phyloP scores from a whole-genome alignment of 2,888 invertebrate species.

The Eudiplozoon nipponicum region DNA sequence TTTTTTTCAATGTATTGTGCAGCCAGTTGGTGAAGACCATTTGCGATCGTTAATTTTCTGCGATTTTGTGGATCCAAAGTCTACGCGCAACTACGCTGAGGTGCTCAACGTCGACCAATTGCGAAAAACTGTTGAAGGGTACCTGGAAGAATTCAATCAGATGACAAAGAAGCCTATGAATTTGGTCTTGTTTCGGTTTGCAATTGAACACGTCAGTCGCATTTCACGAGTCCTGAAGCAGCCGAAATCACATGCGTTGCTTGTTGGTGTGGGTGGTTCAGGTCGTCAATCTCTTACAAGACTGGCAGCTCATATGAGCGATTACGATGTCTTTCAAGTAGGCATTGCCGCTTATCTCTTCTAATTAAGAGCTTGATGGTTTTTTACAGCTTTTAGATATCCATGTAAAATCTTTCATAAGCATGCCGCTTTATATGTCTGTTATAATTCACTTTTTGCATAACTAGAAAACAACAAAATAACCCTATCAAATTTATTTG shows the following conservation, averaged over 20 bases:
- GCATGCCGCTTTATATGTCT: no score
- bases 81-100: slow-evolving; percentile 56
- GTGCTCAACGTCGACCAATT: slow-evolving; percentile 48
- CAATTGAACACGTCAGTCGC: slow-evolving; percentile 29
- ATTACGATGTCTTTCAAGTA: slow-evolving; percentile 52
- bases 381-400: background rate
- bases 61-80: slow-evolving; percentile 71
- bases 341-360: slow-evolving; percentile 6
- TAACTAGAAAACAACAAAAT: no score
- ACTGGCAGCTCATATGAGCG: slow-evolving; percentile 61
- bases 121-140: slow-evolving; percentile 49
- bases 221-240: slow-evolving; percentile 48
- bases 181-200: slow-evolving; percentile 44
- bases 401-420: no score
- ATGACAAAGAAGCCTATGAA: slow-evolving; percentile 88
- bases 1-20: no score
- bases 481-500: no score
- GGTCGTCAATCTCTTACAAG: slow-evolving; percentile 62
- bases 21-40: no score
- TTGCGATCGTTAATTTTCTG: slow-evolving; percentile 71
- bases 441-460: no score
- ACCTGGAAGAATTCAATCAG: slow-evolving; percentile 57
- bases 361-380: background rate
- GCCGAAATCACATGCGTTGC: slow-evolving; percentile 53
- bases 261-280: slow-evolving; percentile 67